phyloP scores from a whole-genome alignment of 30 jellyfish, hydroid and myxozoan genomes.

The Turritopsis rubra region DNA sequence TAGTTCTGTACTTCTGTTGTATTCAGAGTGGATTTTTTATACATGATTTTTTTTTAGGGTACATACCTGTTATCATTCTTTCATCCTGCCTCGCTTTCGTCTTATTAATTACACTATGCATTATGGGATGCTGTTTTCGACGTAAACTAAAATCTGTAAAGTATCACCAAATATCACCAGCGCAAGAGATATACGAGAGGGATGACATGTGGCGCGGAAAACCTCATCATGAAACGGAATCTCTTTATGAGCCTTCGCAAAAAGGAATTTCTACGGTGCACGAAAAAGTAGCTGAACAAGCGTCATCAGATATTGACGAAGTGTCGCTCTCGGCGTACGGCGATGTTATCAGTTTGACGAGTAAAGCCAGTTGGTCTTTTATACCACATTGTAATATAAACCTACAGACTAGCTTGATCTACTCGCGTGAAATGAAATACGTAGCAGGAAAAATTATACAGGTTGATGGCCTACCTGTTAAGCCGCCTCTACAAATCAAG shows the following conservation, averaged over 20 bases:
- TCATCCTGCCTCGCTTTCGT: neutral
- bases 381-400: neutral
- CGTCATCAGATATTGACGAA: conserved; percentile 12
- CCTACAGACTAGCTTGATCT: conserved; percentile 42
- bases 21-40: neutral
- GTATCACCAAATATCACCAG: neutral
- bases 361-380: conserved; percentile 10
- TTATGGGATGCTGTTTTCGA: conserved; percentile 11
- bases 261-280: neutral
- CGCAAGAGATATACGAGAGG: neutral
- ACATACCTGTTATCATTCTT: neutral
- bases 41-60: neutral
- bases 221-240: neutral
- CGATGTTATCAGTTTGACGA: conserved; percentile 3
- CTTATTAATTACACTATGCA: neutral
- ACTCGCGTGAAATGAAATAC: conserved; percentile 42
- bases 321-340: conserved; percentile 33
- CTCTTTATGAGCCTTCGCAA: neutral
- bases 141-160: neutral
- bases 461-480: conserved; percentile 35
- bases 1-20: neutral
- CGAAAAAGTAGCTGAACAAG: conserved; percentile 15
- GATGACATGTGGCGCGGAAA: neutral
- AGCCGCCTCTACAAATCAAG: conserved; percentile 34
- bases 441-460: conserved; percentile 68